Base-by-base conservation (phyloP, 2,113 vertebrate genomes). In the Larimichthys crocea region DNA sequence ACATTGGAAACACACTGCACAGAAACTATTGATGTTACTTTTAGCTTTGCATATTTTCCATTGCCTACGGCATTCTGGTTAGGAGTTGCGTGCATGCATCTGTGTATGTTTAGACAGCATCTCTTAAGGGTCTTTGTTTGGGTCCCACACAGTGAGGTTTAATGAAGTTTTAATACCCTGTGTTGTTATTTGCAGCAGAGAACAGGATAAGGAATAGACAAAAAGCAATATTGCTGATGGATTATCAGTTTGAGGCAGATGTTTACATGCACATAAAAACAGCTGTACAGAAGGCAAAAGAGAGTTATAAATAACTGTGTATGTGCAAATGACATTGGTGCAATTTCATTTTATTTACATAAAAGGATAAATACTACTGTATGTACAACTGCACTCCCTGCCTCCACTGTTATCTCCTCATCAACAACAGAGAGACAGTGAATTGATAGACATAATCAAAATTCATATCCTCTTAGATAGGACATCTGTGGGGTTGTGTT, bases 31-130 rank as follows among this genome's bases (percentile, higher is more conserved):
- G 56, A 72, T 53, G 50, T 70, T 75, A 26, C 70, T 24, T 67
- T 67, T 20, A 22, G 55, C 78, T 74, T 79, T 83, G 84, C 84
- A 90, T 86, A 84, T 59, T 79, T 89, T 80, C 70, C 66, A 55
- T 48, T 55, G 68, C 67, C 61, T 52, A 3, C 59, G 62, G 55
- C 49, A 3, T 17, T 56, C 44, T 69, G 70, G 44, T 26, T 22
- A 19, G 60, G 62, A 42, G 49, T 10, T 63, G 56, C 19, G 0
- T 74, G 57, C 44, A 42, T 70, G 70, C 66, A 20, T 73, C 11
- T 61, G 56, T 61, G 73, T 73, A 31, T 74, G 26, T 66, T 77
- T 61, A 20, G 24, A 40, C 19, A 56, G 26, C 4, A 9, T 61
- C 24, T 75, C 29, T 57, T 19, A 3, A 31, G n/a, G 44, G 62